Evolutionary conservation across 1,140 invertebrate genomes (phyloP).

Genomic region (Myzus persicae): DNA sequence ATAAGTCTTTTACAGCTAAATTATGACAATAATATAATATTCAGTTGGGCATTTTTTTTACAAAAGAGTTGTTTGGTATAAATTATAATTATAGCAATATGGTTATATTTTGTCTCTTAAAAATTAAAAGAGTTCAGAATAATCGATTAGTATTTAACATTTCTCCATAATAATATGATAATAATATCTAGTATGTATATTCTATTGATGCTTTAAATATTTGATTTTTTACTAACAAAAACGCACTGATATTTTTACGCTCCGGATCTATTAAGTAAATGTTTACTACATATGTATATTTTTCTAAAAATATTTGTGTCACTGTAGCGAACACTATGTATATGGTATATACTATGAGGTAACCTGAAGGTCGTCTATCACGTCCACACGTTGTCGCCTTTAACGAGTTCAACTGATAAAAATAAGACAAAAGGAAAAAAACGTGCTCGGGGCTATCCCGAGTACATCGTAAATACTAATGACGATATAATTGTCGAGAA

Average conservation of each 20-base stretch:
- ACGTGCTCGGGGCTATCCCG: background rate
- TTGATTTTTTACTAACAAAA: background rate
- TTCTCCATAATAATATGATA: background rate
- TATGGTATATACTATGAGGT: background rate
- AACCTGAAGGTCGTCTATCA: background rate
- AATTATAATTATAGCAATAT: background rate
- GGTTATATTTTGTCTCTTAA: background rate
- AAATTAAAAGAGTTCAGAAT: background rate
- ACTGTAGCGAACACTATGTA: background rate
- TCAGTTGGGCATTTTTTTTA: background rate
- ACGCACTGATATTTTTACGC: background rate
- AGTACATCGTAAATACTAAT: background rate
- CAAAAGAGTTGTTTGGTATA: background rate
- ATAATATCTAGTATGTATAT: background rate
- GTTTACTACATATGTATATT: background rate
- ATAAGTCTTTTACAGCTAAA: background rate
- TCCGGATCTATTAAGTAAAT: background rate
- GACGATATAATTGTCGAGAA: background rate
- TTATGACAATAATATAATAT: background rate
- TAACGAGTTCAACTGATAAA: slow-evolving; percentile 37
- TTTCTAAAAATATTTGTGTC: background rate
- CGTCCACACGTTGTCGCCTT: background rate
- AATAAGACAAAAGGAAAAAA: slow-evolving; percentile 9
- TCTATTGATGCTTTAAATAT: background rate
- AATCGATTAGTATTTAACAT: background rate